Evolutionary conservation across 2,113 vertebrate genomes (phyloP).

Genomic region (Nansenia antarctica): DNA sequence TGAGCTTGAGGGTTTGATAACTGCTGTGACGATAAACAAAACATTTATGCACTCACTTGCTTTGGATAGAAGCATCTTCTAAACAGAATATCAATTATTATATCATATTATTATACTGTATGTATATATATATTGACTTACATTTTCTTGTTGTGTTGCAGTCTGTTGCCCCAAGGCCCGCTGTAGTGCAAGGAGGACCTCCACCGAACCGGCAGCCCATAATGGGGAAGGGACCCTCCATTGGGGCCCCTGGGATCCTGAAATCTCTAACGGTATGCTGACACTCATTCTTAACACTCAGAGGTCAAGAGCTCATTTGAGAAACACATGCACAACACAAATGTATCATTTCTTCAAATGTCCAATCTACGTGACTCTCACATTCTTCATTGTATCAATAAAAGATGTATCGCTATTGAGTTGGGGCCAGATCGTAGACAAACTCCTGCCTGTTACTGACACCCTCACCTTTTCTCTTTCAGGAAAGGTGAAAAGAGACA

Average conservation of each 20-base stretch:
- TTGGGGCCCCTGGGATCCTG: neutral
- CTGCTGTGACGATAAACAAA: too few relatives aligned
- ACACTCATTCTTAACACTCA: neutral
- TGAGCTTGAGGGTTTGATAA: too few relatives aligned
- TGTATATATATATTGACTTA: too few relatives aligned
- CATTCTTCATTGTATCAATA: neutral
- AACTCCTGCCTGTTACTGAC: neutral
- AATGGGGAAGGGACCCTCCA: constrained; percentile 5
- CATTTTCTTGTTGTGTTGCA: constrained; percentile 34
- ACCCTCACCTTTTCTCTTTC: constrained; percentile 32
- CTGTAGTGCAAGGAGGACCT: too few relatives aligned
- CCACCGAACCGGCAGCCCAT: too few relatives aligned
- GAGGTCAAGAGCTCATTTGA: neutral
- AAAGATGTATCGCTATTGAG: neutral
- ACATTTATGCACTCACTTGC: too few relatives aligned
- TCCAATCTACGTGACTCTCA: neutral
- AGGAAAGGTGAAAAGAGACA: constrained; percentile 47
- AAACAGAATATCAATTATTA: too few relatives aligned
- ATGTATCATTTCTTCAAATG: neutral
- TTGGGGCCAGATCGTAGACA: neutral
- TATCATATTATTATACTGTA: too few relatives aligned
- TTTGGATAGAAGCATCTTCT: too few relatives aligned
- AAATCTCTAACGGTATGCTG: constrained; percentile 37
- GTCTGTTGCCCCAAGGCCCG: constrained; percentile 6
- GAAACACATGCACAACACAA: neutral